A percentile compares a stretch with the other conserved stretches of the same genome.
Evolutionary conservation across 2,888 invertebrate genomes (phyloP).

Genomic region (Drosophila picticornis): DNA sequence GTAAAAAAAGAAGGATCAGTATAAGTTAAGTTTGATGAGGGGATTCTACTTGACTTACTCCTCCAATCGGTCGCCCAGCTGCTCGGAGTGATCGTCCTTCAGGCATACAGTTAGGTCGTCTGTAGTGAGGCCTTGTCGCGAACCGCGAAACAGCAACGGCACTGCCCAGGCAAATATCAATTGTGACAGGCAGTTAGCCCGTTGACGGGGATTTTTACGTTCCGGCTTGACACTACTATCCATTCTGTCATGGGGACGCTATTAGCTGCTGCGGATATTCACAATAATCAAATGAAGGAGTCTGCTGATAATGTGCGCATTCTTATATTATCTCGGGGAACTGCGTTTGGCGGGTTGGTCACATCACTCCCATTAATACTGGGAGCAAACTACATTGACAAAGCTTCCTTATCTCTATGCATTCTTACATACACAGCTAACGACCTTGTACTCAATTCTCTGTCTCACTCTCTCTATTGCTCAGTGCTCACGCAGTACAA

Average conservation of each 20-base stretch:
- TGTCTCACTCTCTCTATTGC: background rate
- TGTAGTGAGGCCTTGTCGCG: slow-evolving; percentile 86
- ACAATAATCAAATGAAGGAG: slow-evolving; percentile 7
- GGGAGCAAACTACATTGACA: slow-evolving; percentile 9
- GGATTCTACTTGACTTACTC: slow-evolving; percentile 65
- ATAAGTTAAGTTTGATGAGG: background rate
- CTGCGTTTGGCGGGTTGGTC: background rate
- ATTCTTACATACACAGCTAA: slow-evolving; percentile 11
- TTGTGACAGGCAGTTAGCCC: slow-evolving; percentile 83
- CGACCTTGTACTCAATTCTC: slow-evolving; percentile 43
- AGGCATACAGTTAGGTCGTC: slow-evolving; percentile 89
- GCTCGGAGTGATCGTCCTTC: slow-evolving; percentile 86
- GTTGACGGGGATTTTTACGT: slow-evolving; percentile 82
- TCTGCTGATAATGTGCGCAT: slow-evolving; percentile 22
- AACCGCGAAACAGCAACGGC: slow-evolving; percentile 83
- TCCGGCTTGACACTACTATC: slow-evolving; percentile 84
- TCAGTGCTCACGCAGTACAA: background rate
- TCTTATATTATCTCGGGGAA: background rate
- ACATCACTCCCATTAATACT: slow-evolving; percentile 18
- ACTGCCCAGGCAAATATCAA: slow-evolving; percentile 84
- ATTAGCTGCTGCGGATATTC: slow-evolving; percentile 21
- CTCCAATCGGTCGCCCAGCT: slow-evolving; percentile 84
- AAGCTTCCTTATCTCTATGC: slow-evolving; percentile 37
- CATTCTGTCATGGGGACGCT: slow-evolving; percentile 71
- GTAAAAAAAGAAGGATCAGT: slow-evolving; percentile 35